phyloP scores from a whole-genome alignment of 2,888 invertebrate genomes.

The Epinotia demarniana region DNA sequence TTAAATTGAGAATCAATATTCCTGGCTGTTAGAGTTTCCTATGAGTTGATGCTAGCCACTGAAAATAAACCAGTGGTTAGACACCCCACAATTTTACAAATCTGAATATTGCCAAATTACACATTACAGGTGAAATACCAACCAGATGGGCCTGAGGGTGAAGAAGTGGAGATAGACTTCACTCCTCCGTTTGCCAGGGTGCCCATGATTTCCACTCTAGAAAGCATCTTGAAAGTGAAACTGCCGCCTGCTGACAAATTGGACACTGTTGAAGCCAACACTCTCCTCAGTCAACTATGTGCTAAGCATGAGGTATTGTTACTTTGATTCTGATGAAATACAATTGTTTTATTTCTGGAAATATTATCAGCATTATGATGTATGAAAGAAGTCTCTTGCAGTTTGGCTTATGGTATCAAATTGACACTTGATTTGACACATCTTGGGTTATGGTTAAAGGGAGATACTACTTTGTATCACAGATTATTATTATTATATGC shows the following conservation, averaged over 20 bases:
- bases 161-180: constrained; percentile 95
- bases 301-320: constrained; percentile 84
- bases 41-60: too few species aligned
- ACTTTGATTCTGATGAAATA: neutral
- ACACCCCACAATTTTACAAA: neutral
- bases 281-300: constrained; percentile 93
- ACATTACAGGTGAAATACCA: constrained; percentile 88
- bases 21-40: too few species aligned
- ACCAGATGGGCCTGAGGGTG: constrained; percentile 94
- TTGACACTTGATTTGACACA: too few species aligned
- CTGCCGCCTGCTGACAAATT: constrained; percentile 89
- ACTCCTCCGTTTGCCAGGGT: constrained; percentile 98
- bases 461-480: too few species aligned
- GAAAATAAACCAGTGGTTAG: too few species aligned
- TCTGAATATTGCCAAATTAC: constrained; percentile 10
- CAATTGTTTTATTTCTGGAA: neutral
- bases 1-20: too few species aligned
- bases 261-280: constrained; percentile 87
- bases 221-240: constrained; percentile 90
- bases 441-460: too few species aligned
- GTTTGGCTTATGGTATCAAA: too few species aligned
- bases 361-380: too few species aligned
- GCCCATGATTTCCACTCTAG: constrained; percentile 96
- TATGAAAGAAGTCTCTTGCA: too few species aligned
- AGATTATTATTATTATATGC: too few species aligned